These are phyloP conservation scores for Drosophila burlai DNA, from an alignment of 1,140 invertebrate genomes.

Conservation along the genomic window DNA sequence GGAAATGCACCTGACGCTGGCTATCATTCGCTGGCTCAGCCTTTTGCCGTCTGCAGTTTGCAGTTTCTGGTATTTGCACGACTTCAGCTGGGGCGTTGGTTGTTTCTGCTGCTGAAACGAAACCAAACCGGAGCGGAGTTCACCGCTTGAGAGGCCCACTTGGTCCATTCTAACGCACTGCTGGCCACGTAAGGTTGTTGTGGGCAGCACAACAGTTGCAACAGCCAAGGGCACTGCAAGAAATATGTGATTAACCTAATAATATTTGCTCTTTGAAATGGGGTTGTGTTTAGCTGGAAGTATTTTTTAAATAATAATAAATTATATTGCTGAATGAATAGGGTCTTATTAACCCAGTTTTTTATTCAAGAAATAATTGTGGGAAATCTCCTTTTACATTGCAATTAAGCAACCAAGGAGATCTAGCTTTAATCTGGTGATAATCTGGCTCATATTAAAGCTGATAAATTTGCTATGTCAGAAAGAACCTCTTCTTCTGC, in stretches of 20 bases:
- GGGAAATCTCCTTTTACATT: background rate
- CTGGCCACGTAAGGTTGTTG: slow-evolving; percentile 32
- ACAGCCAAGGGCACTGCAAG: slow-evolving; percentile 4
- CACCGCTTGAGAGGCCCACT: slow-evolving; percentile 9
- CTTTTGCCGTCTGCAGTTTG: slow-evolving; percentile 14
- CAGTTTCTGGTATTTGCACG: slow-evolving; percentile 70
- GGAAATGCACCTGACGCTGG: slow-evolving; percentile 85
- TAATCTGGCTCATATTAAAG: background rate
- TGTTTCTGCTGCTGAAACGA: slow-evolving; percentile 23
- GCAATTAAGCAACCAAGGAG: background rate
- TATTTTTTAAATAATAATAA: background rate
- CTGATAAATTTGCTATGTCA: background rate
- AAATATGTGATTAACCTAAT: background rate
- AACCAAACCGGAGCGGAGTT: slow-evolving; percentile 32
- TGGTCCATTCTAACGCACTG: slow-evolving; percentile 53
- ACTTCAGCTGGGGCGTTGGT: slow-evolving; percentile 62
- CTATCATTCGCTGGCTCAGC: slow-evolving; percentile 60
- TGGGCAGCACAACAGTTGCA: slow-evolving; percentile 46
- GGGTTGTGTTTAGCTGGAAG: background rate
- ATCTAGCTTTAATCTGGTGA: background rate
- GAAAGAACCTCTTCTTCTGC: background rate
- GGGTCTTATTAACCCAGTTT: background rate
- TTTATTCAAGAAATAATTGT: background rate
- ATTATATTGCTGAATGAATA: background rate
- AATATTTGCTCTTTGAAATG: too few species aligned